Evolutionary conservation across 2,113 vertebrate species (phyloP), one percentile per base, ranked within the genome.

Genomic region (Mustela nigripes): DNA sequence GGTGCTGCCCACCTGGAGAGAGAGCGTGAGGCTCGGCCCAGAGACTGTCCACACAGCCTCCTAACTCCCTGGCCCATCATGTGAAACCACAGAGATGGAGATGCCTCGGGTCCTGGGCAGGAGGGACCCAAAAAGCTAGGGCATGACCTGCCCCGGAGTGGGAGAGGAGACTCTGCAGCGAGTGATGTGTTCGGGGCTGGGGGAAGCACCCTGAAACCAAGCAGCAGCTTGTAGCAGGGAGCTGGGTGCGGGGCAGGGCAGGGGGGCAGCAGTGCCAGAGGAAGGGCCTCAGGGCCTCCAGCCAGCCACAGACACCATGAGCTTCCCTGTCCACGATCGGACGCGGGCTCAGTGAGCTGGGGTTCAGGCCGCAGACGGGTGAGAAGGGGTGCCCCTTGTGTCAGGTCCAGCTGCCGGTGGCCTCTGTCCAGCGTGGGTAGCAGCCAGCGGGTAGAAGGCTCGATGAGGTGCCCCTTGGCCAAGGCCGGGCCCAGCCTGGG

Each of bases 231-330:
- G 56, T 65, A 12, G 63, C 39, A 14, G n/a, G 42, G 50, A 39
- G 53, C 58, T 36, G 60, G 60, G 42, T 14, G 16, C 60, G 0
- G 1, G 63, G 12, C 1, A 1, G 28, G 28, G 63, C 5, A 0
- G 5, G 63, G 60, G 16, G 16, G 50, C 50, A 56, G 53, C 5
- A 36, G 12, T 16, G 42, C 65, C 45, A 65, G 26, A 71, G 71
- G 62, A 63, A 14, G 67, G 60, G 65, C 71, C 89, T 42, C 2
- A 0, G 33, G 31, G 45, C 69, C 76, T 63, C 84, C 56, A 7
- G 58, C 82, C 92, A 31, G 73, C 60, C 94, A 4, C 1, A 21
- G 45, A 26, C 58, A 26, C 2, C 1, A 26, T 0, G 21, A 56
- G 60, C 22, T 0, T 28, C 81, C 5, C 33, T 2, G 7, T 50